Conservation (phyloP, 2,888 invertebrate species). For the Arge pagana region DNA sequence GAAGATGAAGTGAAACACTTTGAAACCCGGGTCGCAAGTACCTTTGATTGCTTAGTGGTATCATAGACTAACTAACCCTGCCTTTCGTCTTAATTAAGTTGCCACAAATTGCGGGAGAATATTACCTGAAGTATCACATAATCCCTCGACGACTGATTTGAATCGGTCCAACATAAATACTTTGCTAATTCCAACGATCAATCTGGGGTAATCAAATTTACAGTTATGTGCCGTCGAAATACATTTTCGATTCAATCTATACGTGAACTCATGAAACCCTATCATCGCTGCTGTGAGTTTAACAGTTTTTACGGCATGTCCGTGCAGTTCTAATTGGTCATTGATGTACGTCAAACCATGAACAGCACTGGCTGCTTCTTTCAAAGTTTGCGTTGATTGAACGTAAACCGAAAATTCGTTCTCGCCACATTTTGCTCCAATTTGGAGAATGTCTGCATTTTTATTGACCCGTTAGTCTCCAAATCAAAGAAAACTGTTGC, state of each 20-base stretch:
- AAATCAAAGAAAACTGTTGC: conserved; percentile 32
- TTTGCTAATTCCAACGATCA: conserved; percentile 28
- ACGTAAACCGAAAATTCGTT: conserved; percentile 28
- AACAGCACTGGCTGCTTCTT: conserved; percentile 28
- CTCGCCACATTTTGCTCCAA: conserved; percentile 25
- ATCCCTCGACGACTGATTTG: conserved; percentile 16
- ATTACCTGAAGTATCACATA: conserved; percentile 24
- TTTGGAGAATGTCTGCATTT: conserved; percentile 30
- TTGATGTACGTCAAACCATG: conserved; percentile 22
- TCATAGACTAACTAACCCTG: too few relatives aligned
- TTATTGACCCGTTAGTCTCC: conserved; percentile 29
- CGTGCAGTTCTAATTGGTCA: conserved; percentile 23
- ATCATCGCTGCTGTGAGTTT: conserved; percentile 10
- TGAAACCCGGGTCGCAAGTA: too few relatives aligned
- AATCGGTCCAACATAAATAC: conserved; percentile 28
- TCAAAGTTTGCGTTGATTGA: conserved; percentile 28
- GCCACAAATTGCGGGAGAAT: too few relatives aligned
- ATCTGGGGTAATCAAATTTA: conserved; percentile 27
- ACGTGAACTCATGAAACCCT: conserved; percentile 21
- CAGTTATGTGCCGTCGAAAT: conserved; percentile 31
- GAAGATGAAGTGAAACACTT: too few relatives aligned
- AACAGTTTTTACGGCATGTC: conserved; percentile 14
- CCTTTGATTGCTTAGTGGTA: too few relatives aligned
- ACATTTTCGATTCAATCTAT: conserved; percentile 24
- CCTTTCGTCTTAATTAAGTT: too few relatives aligned